Evolutionary conservation across 2,888 invertebrate genomes (phyloP).

Genomic region (Dastarcus helophoroides): DNA sequence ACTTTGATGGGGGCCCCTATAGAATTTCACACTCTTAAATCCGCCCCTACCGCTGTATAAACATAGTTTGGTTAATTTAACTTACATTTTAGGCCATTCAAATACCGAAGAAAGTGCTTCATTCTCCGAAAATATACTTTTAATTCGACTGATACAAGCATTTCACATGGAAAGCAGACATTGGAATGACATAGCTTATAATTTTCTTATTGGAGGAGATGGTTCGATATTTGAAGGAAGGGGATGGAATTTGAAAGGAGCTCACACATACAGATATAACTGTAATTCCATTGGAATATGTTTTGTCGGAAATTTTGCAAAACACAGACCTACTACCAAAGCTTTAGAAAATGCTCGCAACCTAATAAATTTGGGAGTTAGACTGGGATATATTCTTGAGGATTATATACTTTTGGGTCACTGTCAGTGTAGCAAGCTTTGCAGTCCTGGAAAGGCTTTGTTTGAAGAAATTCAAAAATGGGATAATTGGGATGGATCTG

Average conservation of each 20-base stretch:
- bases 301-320: conserved; percentile 43
- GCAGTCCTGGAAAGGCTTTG: conserved; percentile 42
- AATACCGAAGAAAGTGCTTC: conserved; percentile 39
- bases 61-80: too few relatives aligned
- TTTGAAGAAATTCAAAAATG: conserved; percentile 44
- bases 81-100: conserved; percentile 37
- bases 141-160: conserved; percentile 40
- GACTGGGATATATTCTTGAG: conserved; percentile 35
- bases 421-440: conserved; percentile 40
- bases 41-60: too few relatives aligned
- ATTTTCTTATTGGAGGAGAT: conserved; percentile 22
- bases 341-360: conserved; percentile 37
- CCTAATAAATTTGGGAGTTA: conserved; percentile 38
- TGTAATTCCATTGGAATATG: conserved; percentile 39
- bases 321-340: conserved; percentile 33
- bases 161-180: conserved; percentile 42
- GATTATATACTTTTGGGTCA: conserved; percentile 42
- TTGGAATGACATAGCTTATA: conserved; percentile 32
- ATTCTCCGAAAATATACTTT: conserved; percentile 37
- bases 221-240: conserved; percentile 23
- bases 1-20: too few relatives aligned
- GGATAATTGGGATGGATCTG: conserved; percentile 36
- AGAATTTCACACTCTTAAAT: too few relatives aligned
- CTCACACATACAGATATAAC: conserved; percentile 44
- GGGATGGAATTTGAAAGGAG: conserved; percentile 21